Evolutionary conservation across 2,888 invertebrate species (phyloP), one percentile per base, ranked within the genome.

Genomic region (Belgica antarctica): DNA sequence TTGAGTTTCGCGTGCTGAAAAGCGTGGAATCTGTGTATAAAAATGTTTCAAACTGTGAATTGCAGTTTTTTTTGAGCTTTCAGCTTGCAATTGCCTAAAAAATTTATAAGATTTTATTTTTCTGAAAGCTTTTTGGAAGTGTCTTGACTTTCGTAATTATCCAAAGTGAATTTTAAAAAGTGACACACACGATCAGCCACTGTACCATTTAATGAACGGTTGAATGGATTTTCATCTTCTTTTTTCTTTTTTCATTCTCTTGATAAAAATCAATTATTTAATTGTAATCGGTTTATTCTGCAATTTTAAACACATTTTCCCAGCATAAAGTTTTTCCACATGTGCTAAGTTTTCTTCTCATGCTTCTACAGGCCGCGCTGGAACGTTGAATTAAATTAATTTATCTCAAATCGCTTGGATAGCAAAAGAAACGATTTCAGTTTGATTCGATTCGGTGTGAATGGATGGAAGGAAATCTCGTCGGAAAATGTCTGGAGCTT

Each of bases 211-310:
- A 27, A 59, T 59, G 59, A 27, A 59, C 25, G 59, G 7, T 62
- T 62, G 24, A 62, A 34, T 25, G 31, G 27, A 46, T 66, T 24
- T 47, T 63, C 63, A 31, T 41, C 36, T 41, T 25, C 66, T 34
- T 62, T 24, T 12, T n/a, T n/a, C n/a, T n/a, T n/a, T n/a, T 19
- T 66, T 34, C 36, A 15, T 19, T 46, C 57, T 28, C 57, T 34
- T 59, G 59, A 31, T 47, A 17, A 36, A 66, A 68, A 68, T 68
- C 68, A 68, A 68, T 68, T 68, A 68, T 68, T 68, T 68, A 68
- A 68, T 68, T 68, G 68, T 68, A 59, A 65, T 41, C 65, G 65
- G 25, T 46, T 41, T 62, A 62, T 65, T 46, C 65, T 65, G 65
- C 65, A 46, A 65, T 65, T 65, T 65, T 47, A 47, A 65, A 65